These are phyloP conservation scores for Megaleporinus macrocephalus DNA, from an alignment of 2,113 vertebrate species.

Conservation along the genomic window DNA sequence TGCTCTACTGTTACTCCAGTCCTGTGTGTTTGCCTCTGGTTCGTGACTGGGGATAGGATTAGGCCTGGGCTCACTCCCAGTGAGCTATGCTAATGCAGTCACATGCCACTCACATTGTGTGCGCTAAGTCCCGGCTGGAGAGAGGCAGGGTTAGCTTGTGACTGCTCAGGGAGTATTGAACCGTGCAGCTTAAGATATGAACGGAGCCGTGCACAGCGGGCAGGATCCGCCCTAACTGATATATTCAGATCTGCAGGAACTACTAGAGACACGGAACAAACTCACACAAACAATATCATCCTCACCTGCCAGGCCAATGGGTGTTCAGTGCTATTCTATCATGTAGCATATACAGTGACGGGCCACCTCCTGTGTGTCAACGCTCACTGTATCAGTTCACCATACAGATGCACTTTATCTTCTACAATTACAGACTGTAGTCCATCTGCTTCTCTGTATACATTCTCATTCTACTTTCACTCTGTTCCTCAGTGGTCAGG, in stretches of 20 bases:
- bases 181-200: slow-evolving; percentile 47
- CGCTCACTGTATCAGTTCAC: too few relatives aligned
- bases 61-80: slow-evolving; percentile 56
- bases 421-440: too few relatives aligned
- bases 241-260: background rate
- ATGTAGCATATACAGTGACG: too few relatives aligned
- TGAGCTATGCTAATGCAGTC: slow-evolving; percentile 69
- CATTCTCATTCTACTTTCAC: too few relatives aligned
- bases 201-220: background rate
- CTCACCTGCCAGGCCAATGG: too few relatives aligned
- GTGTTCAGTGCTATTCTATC: too few relatives aligned
- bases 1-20: slow-evolving; percentile 28
- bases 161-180: slow-evolving; percentile 55
- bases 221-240: background rate
- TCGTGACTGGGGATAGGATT: slow-evolving; percentile 67
- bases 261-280: too few relatives aligned
- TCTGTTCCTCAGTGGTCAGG: too few relatives aligned
- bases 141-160: slow-evolving; percentile 66
- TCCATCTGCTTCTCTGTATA: too few relatives aligned
- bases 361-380: too few relatives aligned
- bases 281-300: too few relatives aligned
- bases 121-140: slow-evolving; percentile 66
- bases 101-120: slow-evolving; percentile 75
- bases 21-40: slow-evolving; percentile 50
- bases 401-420: too few relatives aligned